Percentiles rank a stretch among this genome's conserved stretches.
phyloP scores from a whole-genome alignment of 2,888 invertebrate genomes.

The Drosophila melanocephala region DNA sequence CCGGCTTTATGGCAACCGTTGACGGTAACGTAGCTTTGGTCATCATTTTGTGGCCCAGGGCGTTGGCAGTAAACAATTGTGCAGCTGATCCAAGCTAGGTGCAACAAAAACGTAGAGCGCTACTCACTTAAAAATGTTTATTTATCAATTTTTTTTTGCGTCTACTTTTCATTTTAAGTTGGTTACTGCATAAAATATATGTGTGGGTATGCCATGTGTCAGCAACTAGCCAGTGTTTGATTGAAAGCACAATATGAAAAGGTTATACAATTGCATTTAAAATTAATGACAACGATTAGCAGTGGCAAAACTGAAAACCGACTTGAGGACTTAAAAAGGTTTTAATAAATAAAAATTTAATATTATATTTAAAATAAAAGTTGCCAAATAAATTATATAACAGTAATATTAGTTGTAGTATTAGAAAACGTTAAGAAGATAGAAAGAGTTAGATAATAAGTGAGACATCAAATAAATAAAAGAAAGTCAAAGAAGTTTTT shows the following conservation, averaged over 20 bases:
- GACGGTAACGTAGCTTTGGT: conserved; percentile 33
- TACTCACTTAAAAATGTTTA: conserved; percentile 53
- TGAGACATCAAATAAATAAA: not conserved
- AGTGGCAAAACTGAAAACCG: not conserved
- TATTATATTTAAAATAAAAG: not conserved
- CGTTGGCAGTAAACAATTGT: conserved; percentile 55
- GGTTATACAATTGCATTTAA: conserved; percentile 16
- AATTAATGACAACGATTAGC: conserved; percentile 9
- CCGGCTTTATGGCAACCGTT: conserved; percentile 26
- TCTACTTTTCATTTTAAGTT: conserved; percentile 37
- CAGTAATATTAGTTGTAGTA: not conserved
- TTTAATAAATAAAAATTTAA: not conserved
- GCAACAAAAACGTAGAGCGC: conserved; percentile 33
- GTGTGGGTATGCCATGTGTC: conserved; percentile 10
- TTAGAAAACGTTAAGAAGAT: not conserved
- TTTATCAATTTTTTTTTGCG: not conserved
- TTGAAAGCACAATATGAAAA: conserved; percentile 21
- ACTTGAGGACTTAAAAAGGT: not conserved
- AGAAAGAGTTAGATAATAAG: not conserved
- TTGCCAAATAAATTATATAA: not conserved
- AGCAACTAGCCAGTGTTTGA: conserved; percentile 24
- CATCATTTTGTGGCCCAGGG: conserved; percentile 29
- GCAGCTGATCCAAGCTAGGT: conserved; percentile 22
- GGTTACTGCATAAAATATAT: conserved; percentile 22
- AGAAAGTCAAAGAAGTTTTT: not conserved